Conservation (phyloP, 2,888 invertebrate species). For the Pardosa pseudoannulata region DNA sequence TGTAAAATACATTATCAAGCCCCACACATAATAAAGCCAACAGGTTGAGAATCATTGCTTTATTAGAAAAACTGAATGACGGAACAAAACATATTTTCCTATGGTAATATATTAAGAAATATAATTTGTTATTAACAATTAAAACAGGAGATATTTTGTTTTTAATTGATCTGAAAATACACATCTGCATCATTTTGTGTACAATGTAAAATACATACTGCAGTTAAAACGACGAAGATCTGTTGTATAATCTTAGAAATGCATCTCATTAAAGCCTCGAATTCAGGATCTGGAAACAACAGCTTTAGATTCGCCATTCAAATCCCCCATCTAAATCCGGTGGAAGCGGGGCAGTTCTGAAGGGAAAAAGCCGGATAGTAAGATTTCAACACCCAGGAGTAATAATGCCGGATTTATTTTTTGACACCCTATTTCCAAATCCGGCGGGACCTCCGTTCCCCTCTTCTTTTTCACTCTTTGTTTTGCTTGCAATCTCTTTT, state of each 20-base stretch:
- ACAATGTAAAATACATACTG: too few relatives aligned
- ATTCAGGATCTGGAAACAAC: slow-evolving; percentile 23
- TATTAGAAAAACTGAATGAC: too few relatives aligned
- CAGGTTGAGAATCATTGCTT: too few relatives aligned
- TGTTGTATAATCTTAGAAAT: not conserved
- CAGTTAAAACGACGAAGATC: too few relatives aligned
- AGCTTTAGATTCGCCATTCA: not conserved
- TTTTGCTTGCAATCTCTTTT: slow-evolving; percentile 32
- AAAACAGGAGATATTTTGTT: too few relatives aligned
- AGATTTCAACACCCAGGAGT: slow-evolving; percentile 70
- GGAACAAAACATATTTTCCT: too few relatives aligned
- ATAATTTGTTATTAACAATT: too few relatives aligned
- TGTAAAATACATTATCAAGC: too few relatives aligned
- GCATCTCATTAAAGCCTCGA: not conserved
- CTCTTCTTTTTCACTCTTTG: slow-evolving; percentile 4
- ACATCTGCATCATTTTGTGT: too few relatives aligned
- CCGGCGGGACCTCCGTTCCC: slow-evolving; percentile 17
- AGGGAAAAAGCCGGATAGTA: slow-evolving; percentile 45
- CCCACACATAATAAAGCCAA: too few relatives aligned
- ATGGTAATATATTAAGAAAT: too few relatives aligned
- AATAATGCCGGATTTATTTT: slow-evolving; percentile 70
- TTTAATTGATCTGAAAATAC: too few relatives aligned
- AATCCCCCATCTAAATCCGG: slow-evolving; percentile 20
- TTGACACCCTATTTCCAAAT: slow-evolving; percentile 71
- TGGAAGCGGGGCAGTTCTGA: slow-evolving; percentile 25